Base-by-base conservation (phyloP, 2,888 invertebrate genomes). In the Petrolisthes manimaculis region DNA sequence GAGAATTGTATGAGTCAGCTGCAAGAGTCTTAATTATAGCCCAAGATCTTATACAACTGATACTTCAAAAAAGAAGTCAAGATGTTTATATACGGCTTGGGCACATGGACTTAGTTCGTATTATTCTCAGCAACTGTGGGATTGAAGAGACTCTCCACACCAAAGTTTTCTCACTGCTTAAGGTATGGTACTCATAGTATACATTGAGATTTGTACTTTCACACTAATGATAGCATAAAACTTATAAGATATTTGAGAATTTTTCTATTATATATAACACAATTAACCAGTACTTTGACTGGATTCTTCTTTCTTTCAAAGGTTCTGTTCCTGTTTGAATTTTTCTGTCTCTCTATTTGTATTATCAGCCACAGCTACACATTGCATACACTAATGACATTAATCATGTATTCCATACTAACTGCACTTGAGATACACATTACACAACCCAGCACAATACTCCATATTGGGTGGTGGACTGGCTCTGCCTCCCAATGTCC, bases 1-100 rank as follows among this genome's bases (percentile, higher is more conserved):
- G 95, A 88, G 95, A 91, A 8, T 18, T 51, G 21, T 61, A 75
- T 53, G 90, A 90, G 77, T 88, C 89, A 18, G 79, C 83, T 14
- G 87, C 88, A 56, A 87, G 90, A 21, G 86, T 90, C 6, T 79
- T 89, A 55, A 74, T 86, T 71, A 86, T 88, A 18, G 88, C 89
- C 12, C 89, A 90, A 24, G 90, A 90, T 67, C 53, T 90, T 24
- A 78, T 88, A 80, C 88, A 88, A 51, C 83, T 86, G 53, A 83
- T 89, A 4, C 54, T 89, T 18, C 85, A 82, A n/a, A 79, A 56
- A 56, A 75, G 71, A 14, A 86, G 82, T 53, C 75, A 89, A 54
- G 55, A 83, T 69, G 75, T 89, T 18, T 83, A 71, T 5, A 83
- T 89, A 67, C 78, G 89, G 55, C 54, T 89, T 5, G 89, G 89